phyloP scores from a whole-genome alignment of 2,888 invertebrate genomes.

The Craniophora ligustri region DNA sequence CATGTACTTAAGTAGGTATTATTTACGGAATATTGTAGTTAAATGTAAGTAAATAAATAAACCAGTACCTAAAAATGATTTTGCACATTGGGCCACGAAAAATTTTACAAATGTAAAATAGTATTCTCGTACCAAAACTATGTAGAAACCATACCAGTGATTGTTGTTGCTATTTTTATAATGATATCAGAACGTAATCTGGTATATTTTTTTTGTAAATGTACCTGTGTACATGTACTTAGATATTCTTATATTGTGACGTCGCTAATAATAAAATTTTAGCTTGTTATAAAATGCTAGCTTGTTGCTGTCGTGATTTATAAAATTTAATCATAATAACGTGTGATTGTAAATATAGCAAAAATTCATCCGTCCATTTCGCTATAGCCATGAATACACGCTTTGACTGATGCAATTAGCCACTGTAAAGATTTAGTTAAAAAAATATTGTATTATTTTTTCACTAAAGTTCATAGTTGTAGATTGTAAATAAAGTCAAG shows the following conservation, averaged over 20 bases:
- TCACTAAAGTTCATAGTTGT: constrained; percentile 44
- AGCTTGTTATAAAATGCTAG: too few species aligned
- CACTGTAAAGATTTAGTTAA: constrained; percentile 31
- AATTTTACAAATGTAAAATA: constrained; percentile 3
- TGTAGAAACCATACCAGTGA: neutral
- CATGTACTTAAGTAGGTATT: too few species aligned
- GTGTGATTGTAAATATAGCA: constrained; percentile 29
- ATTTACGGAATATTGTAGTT: too few species aligned
- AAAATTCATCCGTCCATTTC: constrained; percentile 59
- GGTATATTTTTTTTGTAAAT: too few species aligned
- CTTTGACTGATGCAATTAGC: constrained; percentile 51
- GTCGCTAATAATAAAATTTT: too few species aligned
- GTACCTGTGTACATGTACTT: too few species aligned
- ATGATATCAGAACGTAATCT: neutral
- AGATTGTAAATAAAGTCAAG: constrained; percentile 36
- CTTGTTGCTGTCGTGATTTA: constrained; percentile 36
- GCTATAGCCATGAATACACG: constrained; percentile 51
- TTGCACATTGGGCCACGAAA: neutral
- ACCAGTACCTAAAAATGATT: too few species aligned
- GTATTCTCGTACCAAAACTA: constrained; percentile 34
- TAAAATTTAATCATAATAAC: constrained; percentile 27
- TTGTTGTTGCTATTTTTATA: neutral
- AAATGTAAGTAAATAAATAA: too few species aligned
- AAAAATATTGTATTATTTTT: constrained; percentile 54
- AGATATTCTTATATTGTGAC: too few species aligned